Evolutionary conservation across 2,113 vertebrate species (phyloP).

Genomic region (Haliaeetus leucogaster): DNA sequence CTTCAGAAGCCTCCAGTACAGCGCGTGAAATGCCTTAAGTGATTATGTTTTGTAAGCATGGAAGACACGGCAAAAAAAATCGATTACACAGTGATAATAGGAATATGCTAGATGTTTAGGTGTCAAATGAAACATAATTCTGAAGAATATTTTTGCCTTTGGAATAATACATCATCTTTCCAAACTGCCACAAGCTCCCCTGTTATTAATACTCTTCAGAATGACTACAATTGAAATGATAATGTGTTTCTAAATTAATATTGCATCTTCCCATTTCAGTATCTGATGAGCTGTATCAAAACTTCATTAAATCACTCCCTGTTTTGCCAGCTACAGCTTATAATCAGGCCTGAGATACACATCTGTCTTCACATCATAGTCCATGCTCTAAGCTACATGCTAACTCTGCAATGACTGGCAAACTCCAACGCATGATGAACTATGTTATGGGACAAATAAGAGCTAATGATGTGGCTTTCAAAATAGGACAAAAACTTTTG

Average conservation of each 20-base stretch:
- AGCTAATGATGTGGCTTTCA: background rate
- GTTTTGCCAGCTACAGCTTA: conserved; percentile 43
- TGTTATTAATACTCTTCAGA: conserved; percentile 60
- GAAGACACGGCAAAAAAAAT: background rate
- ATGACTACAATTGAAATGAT: conserved; percentile 62
- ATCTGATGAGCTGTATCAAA: conserved; percentile 72
- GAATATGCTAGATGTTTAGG: conserved; percentile 55
- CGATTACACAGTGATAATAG: conserved; percentile 39
- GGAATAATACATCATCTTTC: conserved; percentile 57
- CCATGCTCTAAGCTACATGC: background rate
- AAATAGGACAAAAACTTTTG: background rate
- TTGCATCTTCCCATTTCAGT: conserved; percentile 57
- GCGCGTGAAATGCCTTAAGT: background rate
- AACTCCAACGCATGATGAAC: background rate
- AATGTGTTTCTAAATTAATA: conserved; percentile 69
- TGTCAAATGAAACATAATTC: conserved; percentile 64
- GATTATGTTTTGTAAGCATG: background rate
- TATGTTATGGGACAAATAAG: background rate
- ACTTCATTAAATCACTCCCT: conserved; percentile 68
- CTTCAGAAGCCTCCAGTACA: background rate
- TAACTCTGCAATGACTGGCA: background rate
- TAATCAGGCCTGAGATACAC: background rate
- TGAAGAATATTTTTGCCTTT: conserved; percentile 51
- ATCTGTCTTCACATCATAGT: background rate
- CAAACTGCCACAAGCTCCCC: conserved; percentile 42